phyloP scores from a whole-genome alignment of 2,113 vertebrate species.

The Onychostruthus taczanowskii region DNA sequence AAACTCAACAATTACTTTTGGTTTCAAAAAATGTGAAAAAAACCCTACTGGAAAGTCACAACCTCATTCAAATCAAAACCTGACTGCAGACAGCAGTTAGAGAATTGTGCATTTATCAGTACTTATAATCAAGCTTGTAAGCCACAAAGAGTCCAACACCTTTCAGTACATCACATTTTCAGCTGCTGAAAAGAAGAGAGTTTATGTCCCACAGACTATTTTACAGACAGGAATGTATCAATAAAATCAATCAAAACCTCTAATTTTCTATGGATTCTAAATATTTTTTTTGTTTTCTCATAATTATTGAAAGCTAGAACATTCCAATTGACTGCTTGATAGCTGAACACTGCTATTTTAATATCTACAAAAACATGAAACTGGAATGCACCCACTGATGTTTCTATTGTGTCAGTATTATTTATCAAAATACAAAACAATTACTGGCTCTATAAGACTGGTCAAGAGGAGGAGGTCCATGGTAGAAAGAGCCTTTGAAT shows the following conservation, averaged over 20 bases:
- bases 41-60: background rate
- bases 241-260: background rate
- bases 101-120: background rate
- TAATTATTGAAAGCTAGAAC: background rate
- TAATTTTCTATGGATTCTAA: background rate
- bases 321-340: background rate
- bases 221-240: background rate
- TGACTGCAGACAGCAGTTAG: background rate
- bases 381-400: background rate
- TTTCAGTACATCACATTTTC: background rate
- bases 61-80: background rate
- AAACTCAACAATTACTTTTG: background rate
- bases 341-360: background rate
- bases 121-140: background rate
- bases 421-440: background rate
- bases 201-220: background rate
- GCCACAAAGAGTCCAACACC: background rate
- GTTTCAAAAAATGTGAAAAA: background rate
- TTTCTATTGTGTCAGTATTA: background rate
- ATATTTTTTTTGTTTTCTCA: background rate
- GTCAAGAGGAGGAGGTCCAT: background rate
- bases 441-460: background rate
- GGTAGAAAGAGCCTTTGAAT: background rate
- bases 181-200: background rate
- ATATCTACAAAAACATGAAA: background rate